Evolutionary conservation across 2,888 invertebrate genomes (phyloP).

Genomic region (Stenodema calcarata): DNA sequence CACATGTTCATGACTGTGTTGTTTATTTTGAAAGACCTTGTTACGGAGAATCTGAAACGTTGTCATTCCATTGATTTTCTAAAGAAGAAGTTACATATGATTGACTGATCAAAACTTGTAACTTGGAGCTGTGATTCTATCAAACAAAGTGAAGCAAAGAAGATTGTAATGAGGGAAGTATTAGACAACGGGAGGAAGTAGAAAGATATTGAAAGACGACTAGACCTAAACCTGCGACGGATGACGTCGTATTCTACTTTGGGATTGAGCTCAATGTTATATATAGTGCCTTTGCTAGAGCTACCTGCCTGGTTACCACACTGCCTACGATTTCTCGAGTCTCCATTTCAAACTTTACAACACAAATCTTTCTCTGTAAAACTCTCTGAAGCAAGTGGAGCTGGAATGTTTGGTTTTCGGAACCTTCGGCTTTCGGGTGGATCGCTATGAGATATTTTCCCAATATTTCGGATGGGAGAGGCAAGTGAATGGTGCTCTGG

Average conservation of each 20-base stretch:
- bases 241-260: conserved; percentile 44
- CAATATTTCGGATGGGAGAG: conserved; percentile 20
- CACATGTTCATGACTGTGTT: too few species aligned
- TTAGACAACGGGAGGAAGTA: conserved; percentile 22
- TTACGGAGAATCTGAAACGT: too few species aligned
- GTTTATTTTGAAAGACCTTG: too few species aligned
- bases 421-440: not conserved
- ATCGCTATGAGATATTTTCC: not conserved
- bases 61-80: too few species aligned
- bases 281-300: conserved; percentile 42
- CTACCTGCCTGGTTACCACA: conserved; percentile 24
- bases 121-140: not conserved
- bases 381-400: not conserved
- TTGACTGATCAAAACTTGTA: too few species aligned
- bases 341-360: not conserved
- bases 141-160: not conserved
- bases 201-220: conserved; percentile 40
- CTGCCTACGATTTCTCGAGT: not conserved
- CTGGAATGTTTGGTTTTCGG: not conserved
- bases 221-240: conserved; percentile 40
- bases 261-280: conserved; percentile 45
- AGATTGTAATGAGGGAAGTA: not conserved
- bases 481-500: conserved; percentile 26
- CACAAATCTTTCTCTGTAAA: not conserved
- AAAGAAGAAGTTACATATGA: too few species aligned